These are phyloP conservation scores for Serranus cabrilla DNA, from an alignment of 2,797 vertebrate species.

Conservation along the genomic window DNA sequence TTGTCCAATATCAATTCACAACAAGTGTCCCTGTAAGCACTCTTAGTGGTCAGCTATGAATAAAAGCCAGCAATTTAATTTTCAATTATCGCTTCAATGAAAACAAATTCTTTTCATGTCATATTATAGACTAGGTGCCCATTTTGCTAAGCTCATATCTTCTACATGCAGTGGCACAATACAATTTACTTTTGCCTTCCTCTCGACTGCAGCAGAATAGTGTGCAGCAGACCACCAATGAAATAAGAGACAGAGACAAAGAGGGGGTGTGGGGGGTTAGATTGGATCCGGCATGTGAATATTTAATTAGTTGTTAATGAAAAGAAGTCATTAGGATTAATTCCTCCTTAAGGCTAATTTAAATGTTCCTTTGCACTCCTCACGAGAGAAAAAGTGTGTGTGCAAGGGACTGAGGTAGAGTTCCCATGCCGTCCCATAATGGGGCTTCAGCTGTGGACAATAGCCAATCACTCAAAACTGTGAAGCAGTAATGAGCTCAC, in stretches of 20 bases:
- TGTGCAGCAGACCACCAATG: conserved; percentile 45
- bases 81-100: conserved; percentile 65
- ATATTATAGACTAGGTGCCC: conserved; percentile 44
- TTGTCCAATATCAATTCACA: conserved; percentile 34
- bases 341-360: conserved; percentile 65
- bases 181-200: conserved; percentile 43
- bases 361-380: conserved; percentile 61
- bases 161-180: conserved; percentile 56
- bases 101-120: conserved; percentile 57
- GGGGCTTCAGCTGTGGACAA: conserved; percentile 59
- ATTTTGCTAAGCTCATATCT: conserved; percentile 63
- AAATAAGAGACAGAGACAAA: conserved; percentile 43
- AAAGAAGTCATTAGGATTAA: conserved; percentile 76
- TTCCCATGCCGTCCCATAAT: conserved; percentile 46
- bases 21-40: conserved; percentile 28
- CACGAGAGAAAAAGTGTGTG: conserved; percentile 33
- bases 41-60: conserved; percentile 32
- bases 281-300: conserved; percentile 56
- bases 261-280: not conserved
- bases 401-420: conserved; percentile 42
- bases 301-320: conserved; percentile 77
- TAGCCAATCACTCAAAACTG: conserved; percentile 52
- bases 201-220: conserved; percentile 26
- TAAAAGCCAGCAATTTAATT: conserved; percentile 57
- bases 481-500: conserved; percentile 35